Conservation (phyloP, 2,888 invertebrate genomes). For the Strigamia maritima region DNA sequence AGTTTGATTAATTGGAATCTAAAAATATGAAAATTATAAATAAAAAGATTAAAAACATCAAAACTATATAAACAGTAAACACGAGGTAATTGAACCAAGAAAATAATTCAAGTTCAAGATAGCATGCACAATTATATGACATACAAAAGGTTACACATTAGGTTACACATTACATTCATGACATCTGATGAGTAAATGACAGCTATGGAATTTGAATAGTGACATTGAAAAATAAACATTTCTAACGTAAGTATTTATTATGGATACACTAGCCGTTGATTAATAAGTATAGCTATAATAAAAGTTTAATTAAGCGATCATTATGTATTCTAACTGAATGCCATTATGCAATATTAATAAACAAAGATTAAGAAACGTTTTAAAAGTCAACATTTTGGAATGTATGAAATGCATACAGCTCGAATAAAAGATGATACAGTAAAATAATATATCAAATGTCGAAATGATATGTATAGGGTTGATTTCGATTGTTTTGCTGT, state of each 20-base stretch:
- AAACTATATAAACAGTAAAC: neutral
- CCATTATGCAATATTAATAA: neutral
- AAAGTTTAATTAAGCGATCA: neutral
- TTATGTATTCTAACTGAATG: neutral
- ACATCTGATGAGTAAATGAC: no score
- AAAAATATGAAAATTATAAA: neutral
- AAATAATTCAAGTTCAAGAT: neutral
- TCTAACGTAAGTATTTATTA: no score
- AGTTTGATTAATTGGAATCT: conserved; percentile 13
- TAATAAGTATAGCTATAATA: no score
- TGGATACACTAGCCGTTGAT: no score
- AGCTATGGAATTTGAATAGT: no score
- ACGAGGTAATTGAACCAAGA: neutral
- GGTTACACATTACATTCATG: no score
- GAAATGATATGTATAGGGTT: neutral
- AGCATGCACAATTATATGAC: neutral
- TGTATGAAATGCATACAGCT: neutral
- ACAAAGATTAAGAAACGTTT: neutral
- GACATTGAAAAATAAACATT: no score
- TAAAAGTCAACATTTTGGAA: neutral
- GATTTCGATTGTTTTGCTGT: neutral
- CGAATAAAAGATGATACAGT: neutral
- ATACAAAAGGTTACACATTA: neutral
- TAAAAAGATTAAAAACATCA: no score
- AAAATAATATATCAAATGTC: neutral